These are phyloP conservation scores for Odontothrips loti DNA, from an alignment of 2,888 invertebrate genomes.

Conservation along the genomic window DNA sequence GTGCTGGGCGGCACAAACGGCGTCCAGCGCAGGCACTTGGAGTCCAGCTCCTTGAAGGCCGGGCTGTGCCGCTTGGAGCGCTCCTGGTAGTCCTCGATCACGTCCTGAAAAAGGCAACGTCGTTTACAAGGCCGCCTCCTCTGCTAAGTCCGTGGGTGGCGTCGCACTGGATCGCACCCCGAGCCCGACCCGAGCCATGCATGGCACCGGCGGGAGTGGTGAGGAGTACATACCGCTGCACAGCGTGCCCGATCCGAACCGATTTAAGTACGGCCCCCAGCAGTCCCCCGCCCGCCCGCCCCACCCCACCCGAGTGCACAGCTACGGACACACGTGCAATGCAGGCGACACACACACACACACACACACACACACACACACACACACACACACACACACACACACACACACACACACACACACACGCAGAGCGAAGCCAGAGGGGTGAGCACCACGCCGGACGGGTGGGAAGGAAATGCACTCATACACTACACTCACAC, in stretches of 20 bases:
- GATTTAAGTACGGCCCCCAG: too few species aligned
- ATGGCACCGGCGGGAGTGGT: background rate
- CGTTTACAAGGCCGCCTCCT: slow-evolving; percentile 14
- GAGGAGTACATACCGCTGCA: background rate
- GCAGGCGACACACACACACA: background rate
- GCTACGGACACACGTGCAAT: background rate
- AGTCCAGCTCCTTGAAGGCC: slow-evolving; percentile 83
- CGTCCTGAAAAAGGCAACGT: slow-evolving; percentile 59
- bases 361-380: background rate
- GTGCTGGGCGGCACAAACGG: slow-evolving; percentile 54
- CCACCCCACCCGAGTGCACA: too few species aligned
- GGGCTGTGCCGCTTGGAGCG: slow-evolving; percentile 69
- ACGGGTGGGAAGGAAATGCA: too few species aligned
- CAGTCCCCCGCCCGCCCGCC: too few species aligned
- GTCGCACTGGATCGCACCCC: background rate
- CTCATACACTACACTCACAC: too few species aligned
- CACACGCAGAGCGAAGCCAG: background rate
- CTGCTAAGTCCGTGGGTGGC: too few species aligned
- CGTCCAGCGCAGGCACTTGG: slow-evolving; percentile 81
- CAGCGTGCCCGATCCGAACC: too few species aligned
- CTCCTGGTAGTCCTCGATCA: slow-evolving; percentile 88
- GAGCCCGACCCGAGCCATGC: background rate
- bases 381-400: background rate
- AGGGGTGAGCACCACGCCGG: too few species aligned
- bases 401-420: background rate